Evolutionary conservation across 1,140 invertebrate species (phyloP), one percentile per base, ranked within the genome.

Genomic region (Cydia pomonella): DNA sequence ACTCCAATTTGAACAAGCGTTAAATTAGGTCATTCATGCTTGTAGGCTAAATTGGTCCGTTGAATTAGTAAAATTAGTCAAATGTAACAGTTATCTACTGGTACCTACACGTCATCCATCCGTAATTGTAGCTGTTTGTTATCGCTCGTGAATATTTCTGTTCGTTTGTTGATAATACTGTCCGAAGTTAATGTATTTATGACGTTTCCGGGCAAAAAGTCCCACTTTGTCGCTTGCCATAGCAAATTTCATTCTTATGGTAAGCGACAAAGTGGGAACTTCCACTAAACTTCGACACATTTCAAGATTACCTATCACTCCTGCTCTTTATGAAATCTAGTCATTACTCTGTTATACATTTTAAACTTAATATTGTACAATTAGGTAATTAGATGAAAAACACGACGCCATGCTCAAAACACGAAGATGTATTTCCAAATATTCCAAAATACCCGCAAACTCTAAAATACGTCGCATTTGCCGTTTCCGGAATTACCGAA

Each of bases 11-110:
- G 5, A 47, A 47, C 3, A 7, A n/a, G 9, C 7, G 18, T 25
- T 9, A 16, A 25, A 74, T 66, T 38, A 38, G 44, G 64, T 38
- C 64, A 38, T 69, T 69, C 16, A 69, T 38, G 2, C 33, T 69
- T 69, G 64, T 69, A 41, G 29, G 64, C 12, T 66, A 38, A 66
- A 66, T 66, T 66, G 29, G 25, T 1, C 27, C 27, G 7, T 25
- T 18, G n/a, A 59, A 59, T 59, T 59, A 18, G n/a, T 33, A 12
- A 7, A 59, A 59, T 69, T 69, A 38, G 29, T 38, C n/a, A 41
- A 69, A 38, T 69, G 13, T 33, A 66, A 29, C 63, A 2, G 64
- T 33, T 59, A 33, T 29, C 27, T 29, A 64, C 27, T 5, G 0
- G n/a, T 29, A n/a, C n/a, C n/a, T n/a, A 18, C 13, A 64, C 29